Base-by-base conservation (phyloP, 2,888 invertebrate genomes). In the Cerceris ruficornis region DNA sequence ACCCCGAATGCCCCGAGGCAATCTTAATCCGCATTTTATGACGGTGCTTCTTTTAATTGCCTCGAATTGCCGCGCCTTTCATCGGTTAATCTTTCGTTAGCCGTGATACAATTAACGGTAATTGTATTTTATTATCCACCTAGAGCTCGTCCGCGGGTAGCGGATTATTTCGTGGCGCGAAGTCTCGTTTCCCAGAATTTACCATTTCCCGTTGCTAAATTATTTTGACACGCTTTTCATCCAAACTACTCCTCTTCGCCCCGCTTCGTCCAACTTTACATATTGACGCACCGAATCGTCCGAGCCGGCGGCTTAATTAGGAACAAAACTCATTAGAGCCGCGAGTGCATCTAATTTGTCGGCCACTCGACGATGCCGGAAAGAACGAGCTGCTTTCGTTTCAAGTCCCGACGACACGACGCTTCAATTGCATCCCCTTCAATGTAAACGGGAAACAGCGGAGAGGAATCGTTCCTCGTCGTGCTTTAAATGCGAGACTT, bases 311-410 rank as follows among this genome's bases (percentile, higher is more conserved):
- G 69, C 55, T 80, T 83, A 80, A 83, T 83, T 82, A 83, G 67
- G 68, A 79, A 59, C 72, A 69, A 81, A 80, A 86, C 84, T 77
- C 79, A 69, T 81, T 75, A 72, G 69, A 81, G 77, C 77, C 72
- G 69, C 69, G 78, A 78, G 50, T 61, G 57, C 66, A 57, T 69
- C 59, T 70, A 75, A 81, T 78, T 78, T 57, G 61, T 64, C 50
- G 62, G 49, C 43, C 61, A 39, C 66, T 57, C 14, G 39, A 50
- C 43, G 61, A 62, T 14, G 42, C 43, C 7, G 50, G 41, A 54
- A 66, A 49, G 65, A 60, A 39, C 15, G 43, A 46, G 62, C 15
- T 46, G 62, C 58, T 64, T 64, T 70, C 59, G 64, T 69, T 62
- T 69, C 73, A 13, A 41, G 62, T 58, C 28, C 50, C 57, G 62